phyloP scores from a whole-genome alignment of 2,113 vertebrate genomes.

The Aphelocoma coerulescens region DNA sequence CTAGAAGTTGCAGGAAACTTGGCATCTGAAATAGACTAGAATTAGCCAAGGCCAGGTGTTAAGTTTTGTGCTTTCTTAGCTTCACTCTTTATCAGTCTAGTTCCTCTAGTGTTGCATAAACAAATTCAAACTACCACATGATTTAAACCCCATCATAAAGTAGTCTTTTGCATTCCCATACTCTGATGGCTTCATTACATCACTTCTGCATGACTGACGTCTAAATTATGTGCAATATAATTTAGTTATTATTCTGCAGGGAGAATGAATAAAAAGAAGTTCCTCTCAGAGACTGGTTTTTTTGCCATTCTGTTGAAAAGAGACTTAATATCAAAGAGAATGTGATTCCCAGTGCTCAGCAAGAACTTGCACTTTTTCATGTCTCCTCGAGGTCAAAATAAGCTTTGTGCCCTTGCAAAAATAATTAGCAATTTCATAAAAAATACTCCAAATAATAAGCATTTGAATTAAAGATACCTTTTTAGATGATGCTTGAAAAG shows the following conservation, averaged over 20 bases:
- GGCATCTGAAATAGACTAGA: neutral
- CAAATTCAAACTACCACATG: neutral
- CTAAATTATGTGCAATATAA: neutral
- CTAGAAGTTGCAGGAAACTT: neutral
- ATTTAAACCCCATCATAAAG: neutral
- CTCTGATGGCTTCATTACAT: neutral
- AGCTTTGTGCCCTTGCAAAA: neutral
- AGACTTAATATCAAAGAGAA: neutral
- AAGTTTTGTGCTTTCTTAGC: neutral
- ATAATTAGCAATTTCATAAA: neutral
- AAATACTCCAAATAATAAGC: neutral
- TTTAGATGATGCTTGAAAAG: neutral
- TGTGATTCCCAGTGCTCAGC: neutral
- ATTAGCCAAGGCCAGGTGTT: neutral
- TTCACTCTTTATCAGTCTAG: neutral
- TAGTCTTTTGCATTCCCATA: neutral
- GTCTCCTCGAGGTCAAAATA: neutral
- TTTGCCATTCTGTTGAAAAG: neutral
- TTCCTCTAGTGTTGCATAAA: neutral
- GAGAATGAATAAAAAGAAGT: neutral
- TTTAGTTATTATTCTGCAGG: neutral
- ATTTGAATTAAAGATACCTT: neutral
- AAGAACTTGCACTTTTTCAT: neutral
- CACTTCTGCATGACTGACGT: neutral
- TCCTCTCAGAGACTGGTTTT: neutral